Conservation (phyloP, 1,140 invertebrate species). For the Vanessa tameamea region DNA sequence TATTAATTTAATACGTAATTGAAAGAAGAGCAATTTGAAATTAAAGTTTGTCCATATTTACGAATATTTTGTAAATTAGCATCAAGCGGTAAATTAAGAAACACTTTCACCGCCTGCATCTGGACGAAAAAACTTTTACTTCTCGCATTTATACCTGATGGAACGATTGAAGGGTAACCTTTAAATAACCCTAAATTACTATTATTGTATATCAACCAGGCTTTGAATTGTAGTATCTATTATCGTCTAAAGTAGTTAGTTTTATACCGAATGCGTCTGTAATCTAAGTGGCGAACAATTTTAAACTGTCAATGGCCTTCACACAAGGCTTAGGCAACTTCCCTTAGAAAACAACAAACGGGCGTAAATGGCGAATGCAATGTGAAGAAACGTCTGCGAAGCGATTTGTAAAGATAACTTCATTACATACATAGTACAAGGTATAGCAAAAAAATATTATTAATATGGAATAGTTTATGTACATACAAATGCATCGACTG, state of each 20-base stretch:
- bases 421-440: not conserved
- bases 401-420: slow-evolving; percentile 14
- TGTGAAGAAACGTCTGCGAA: slow-evolving; percentile 41
- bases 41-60: not conserved
- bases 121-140: slow-evolving; percentile 25
- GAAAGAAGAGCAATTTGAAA: not conserved
- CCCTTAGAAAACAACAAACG: slow-evolving; percentile 45
- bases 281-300: not conserved
- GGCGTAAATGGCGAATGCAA: slow-evolving; percentile 26
- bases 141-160: slow-evolving; percentile 1
- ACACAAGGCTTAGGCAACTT: slow-evolving; percentile 46
- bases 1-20: not conserved
- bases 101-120: slow-evolving; percentile 23
- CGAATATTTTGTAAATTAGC: slow-evolving; percentile 8
- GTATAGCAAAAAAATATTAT: too few relatives aligned
- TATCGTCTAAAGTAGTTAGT: too few relatives aligned
- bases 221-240: too few relatives aligned
- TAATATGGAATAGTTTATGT: too few relatives aligned
- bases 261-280: not conserved
- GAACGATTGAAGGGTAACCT: slow-evolving; percentile 3
- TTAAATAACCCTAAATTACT: not conserved
- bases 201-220: too few relatives aligned
- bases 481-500: too few relatives aligned
- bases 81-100: slow-evolving; percentile 16
- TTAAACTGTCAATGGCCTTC: slow-evolving; percentile 41